A percentile compares a stretch with the other conserved stretches of the same genome.
phyloP scores from a whole-genome alignment of 2,113 vertebrate genomes.

The Petromus typicus region DNA sequence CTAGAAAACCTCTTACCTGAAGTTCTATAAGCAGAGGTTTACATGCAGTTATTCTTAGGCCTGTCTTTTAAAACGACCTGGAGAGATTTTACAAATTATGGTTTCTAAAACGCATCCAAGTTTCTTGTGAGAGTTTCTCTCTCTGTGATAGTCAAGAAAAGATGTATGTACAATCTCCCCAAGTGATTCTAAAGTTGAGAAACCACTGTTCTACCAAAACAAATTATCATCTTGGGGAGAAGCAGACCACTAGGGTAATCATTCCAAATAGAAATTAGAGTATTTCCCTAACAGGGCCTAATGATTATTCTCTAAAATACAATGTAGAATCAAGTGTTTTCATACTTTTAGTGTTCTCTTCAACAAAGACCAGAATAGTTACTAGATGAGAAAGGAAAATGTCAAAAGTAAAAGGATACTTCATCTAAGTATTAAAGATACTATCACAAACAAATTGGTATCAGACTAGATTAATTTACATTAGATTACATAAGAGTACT shows the following conservation, averaged over 20 bases:
- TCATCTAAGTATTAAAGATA: background rate
- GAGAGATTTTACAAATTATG: constrained; percentile 3
- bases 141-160: background rate
- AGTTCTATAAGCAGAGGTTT: background rate
- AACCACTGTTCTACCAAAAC: constrained; percentile 18
- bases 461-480: background rate
- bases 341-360: background rate
- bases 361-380: background rate
- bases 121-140: background rate
- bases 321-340: background rate
- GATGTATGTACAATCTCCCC: background rate
- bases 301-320: background rate
- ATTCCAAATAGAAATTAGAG: constrained; percentile 1
- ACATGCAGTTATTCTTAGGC: background rate
- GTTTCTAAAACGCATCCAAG: background rate
- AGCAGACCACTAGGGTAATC: constrained; percentile 23
- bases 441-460: background rate
- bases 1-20: background rate
- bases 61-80: background rate
- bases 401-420: background rate
- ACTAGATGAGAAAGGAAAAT: background rate
- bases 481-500: background rate
- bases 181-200: background rate
- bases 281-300: background rate
- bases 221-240: background rate